These are phyloP conservation scores for Battus philenor DNA, from an alignment of 1,140 invertebrate genomes.

Conservation along the genomic window DNA sequence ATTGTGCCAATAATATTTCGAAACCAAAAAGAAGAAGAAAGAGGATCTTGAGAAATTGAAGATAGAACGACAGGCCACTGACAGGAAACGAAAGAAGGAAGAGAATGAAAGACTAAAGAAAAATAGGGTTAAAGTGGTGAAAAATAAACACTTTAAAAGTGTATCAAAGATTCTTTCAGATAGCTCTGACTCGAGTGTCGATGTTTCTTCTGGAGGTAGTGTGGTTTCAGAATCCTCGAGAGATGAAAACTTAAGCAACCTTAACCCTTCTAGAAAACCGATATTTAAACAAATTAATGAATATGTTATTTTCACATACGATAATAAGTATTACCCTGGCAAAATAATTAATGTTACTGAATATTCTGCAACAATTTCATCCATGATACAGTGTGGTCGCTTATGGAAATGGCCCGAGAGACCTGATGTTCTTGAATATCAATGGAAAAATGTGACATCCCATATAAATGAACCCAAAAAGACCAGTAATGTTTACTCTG, in stretches of 20 bases:
- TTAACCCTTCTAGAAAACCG: slow-evolving; percentile 13
- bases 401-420: slow-evolving; percentile 17
- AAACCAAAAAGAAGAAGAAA: slow-evolving; percentile 11
- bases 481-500: slow-evolving; percentile 17
- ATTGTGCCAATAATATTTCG: slow-evolving; percentile 6
- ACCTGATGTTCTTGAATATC: too few species aligned
- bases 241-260: slow-evolving; percentile 20
- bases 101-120: slow-evolving; percentile 11
- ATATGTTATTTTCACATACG: slow-evolving; percentile 15
- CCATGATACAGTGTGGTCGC: slow-evolving; percentile 13
- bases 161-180: slow-evolving; percentile 5
- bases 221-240: slow-evolving; percentile 18
- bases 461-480: slow-evolving; percentile 15
- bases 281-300: slow-evolving; percentile 17
- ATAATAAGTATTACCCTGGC: slow-evolving; percentile 14
- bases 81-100: slow-evolving; percentile 15
- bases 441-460: too few species aligned
- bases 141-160: slow-evolving; percentile 17
- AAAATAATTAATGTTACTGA: slow-evolving; percentile 16
- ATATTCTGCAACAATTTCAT: slow-evolving; percentile 15
- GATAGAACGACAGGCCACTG: slow-evolving; percentile 9
- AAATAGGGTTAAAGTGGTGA: slow-evolving; percentile 16
- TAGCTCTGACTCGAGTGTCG: slow-evolving; percentile 7
- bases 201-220: slow-evolving; percentile 19
- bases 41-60: slow-evolving; percentile 9